Base-by-base conservation (phyloP, 2,113 vertebrate genomes). In the Oncorhynchus tshawytscha region DNA sequence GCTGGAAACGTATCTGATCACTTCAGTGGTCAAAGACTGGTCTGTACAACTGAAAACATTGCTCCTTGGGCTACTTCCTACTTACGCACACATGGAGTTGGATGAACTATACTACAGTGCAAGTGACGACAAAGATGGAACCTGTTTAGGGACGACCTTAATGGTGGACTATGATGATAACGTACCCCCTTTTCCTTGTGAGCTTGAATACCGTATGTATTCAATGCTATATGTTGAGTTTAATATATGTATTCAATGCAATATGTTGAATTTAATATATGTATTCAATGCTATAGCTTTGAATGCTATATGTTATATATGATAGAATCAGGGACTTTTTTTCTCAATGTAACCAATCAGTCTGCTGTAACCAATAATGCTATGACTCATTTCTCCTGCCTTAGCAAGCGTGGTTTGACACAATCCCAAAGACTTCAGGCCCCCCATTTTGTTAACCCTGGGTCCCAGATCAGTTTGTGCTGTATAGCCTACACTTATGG, bases 271-370 rank as follows among this genome's bases (percentile, higher is more conserved):
- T 39, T 9, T 39, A 39, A 39, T 39, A 39, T 8, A 39, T 39
- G 9, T 9, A 11, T 11, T 45, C 9, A 45, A 45, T 45, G 2
- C 39, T 45, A 11, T 45, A 45, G 8, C 8, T 45, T 39, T 79
- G 75, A n/a, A 34, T 80, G 71, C 73, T 45, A 9, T 45, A 45
- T 45, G 39, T 45, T 18, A 16, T 54, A 15, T 18, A 4, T 80
- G 59, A n/a, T 62, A n/a, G 18, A 82, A 81, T 87, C 78, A 83
- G 80, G 81, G 85, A 79, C 48, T 45, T 65, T 25, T 22, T 45
- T 31, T 49, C 15, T 85, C 76, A 39, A 34, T 2, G 66, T 20
- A 68, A 68, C 27, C 7, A 45, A 16, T 67, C 12, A 29, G 3
- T 67, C 24, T 67, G 65, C 49, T 54, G 13, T 54, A 16, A 54